These are phyloP conservation scores for Lutjanus erythropterus DNA, from an alignment of 2,113 vertebrate species.

Conservation along the genomic window DNA sequence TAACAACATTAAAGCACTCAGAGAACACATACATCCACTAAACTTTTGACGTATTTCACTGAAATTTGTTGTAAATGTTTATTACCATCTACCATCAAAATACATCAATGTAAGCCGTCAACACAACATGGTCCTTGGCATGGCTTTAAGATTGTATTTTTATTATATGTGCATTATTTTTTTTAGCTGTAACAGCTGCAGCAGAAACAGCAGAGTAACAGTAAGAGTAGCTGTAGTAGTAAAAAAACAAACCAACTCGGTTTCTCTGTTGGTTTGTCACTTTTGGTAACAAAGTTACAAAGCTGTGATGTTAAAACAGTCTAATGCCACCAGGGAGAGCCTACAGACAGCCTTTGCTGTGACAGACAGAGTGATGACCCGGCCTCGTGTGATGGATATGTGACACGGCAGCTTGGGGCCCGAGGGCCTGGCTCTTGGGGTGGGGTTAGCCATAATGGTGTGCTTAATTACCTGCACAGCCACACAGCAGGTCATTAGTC, in stretches of 20 bases:
- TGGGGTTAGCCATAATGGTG: conserved; percentile 83
- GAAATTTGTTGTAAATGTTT: neutral
- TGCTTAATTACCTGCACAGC: conserved; percentile 86
- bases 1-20: neutral
- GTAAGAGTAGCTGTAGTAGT: neutral
- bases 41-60: neutral
- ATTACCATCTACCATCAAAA: neutral
- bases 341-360: conserved; percentile 58
- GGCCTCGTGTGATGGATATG: conserved; percentile 80
- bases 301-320: conserved; percentile 55
- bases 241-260: conserved; percentile 4
- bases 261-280: conserved; percentile 19
- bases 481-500: conserved; percentile 84
- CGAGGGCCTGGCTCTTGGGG: conserved; percentile 75
- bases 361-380: conserved; percentile 80
- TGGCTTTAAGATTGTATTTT: neutral
- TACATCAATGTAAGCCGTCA: neutral
- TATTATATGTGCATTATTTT: neutral
- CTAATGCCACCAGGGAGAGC: conserved; percentile 63
- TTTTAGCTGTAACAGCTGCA: neutral
- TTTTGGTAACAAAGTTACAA: conserved; percentile 58
- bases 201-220: neutral
- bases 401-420: conserved; percentile 76
- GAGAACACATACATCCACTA: neutral
- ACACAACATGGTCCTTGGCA: neutral